Base-by-base conservation (phyloP, 2,797 vertebrate species). In the Argya squamiceps region DNA sequence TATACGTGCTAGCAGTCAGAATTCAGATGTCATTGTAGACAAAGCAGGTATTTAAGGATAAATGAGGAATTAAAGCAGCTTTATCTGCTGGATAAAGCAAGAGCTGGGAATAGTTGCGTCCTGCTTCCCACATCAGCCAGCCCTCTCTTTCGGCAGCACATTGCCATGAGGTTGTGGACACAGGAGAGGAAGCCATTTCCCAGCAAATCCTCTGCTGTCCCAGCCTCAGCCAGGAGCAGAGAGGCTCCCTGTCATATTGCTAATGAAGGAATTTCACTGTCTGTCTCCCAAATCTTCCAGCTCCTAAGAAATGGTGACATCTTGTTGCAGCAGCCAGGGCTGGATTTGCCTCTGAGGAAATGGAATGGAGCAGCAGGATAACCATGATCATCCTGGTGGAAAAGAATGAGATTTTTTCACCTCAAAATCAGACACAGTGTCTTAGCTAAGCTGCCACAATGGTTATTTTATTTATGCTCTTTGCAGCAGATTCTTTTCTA, bases 251-350 rank as follows among this genome's bases (percentile, higher is more conserved):
- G 58, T 39, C 75, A 34, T 26, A 14, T 10, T 0, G 1, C n/a
- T 2, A 5, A 67, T 30, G 27, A 58, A 64, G n/a, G 29, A 78
- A 41, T 53, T 74, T 53, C 3, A 2, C 1, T 26, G n/a, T 15
- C 79, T 29, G n/a, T 62, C 37, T 69, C 60, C 37, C 32, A 15
- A 4, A 21, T 16, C 34, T 55, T 19, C 36, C 2, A 6, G 49
- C 26, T 88, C 39, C 68, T 88, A 3, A 5, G 71, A 58, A 24
- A 44, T 3, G 11, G 24, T 0, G 0, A 60, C 2, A 5, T 0
- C 0, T 4, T 15, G 41, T 17, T 78, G 73, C 50, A 63, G 27
- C 64, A 85, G n/a, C 59, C 56, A 41, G 32, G 50, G 34, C 18
- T 4, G 11, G 36, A 58, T 79, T 76, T 1, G 1, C 12, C 43